phyloP scores from a whole-genome alignment of 2,888 invertebrate species.

The Dyspetes luteomarginatus region DNA sequence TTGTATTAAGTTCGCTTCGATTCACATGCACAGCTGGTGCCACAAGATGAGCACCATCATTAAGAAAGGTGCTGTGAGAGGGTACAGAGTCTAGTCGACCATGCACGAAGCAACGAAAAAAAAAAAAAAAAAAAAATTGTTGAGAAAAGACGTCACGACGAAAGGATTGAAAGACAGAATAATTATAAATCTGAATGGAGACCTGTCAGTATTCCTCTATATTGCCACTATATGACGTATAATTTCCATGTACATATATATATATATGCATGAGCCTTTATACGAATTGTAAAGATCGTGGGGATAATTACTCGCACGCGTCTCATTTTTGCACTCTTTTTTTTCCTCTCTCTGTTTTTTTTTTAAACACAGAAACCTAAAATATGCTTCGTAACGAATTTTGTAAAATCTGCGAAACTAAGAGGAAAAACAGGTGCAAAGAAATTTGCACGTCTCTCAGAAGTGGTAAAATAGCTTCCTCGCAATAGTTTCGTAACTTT shows the following conservation, averaged over 20 bases:
- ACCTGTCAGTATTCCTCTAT: not conserved
- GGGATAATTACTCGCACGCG: not conserved
- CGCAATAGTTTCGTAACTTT: not conserved
- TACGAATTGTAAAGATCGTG: no score
- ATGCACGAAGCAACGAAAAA: not conserved
- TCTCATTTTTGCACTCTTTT: not conserved
- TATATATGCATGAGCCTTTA: not conserved
- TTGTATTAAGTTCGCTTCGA: not conserved
- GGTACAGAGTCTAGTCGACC: constrained; percentile 10
- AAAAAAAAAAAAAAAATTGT: not conserved
- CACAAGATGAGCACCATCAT: not conserved
- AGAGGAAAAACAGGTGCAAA: not conserved
- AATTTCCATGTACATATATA: not conserved
- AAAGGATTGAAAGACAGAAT: constrained; percentile 8
- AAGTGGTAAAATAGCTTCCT: not conserved
- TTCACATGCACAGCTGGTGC: not conserved
- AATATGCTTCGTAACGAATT: not conserved
- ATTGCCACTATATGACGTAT: not conserved
- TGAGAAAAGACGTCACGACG: constrained; percentile 1
- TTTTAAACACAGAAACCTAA: not conserved
- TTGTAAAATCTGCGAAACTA: not conserved
- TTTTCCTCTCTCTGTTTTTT: not conserved
- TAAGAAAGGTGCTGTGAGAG: not conserved
- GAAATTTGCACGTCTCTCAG: not conserved
- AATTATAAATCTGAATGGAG: constrained; percentile 17